Percentiles rank a stretch among this genome's conserved stretches.
These are phyloP conservation scores for Argyrosomus regius DNA, from an alignment of 2,797 vertebrate genomes.

Conservation along the genomic window DNA sequence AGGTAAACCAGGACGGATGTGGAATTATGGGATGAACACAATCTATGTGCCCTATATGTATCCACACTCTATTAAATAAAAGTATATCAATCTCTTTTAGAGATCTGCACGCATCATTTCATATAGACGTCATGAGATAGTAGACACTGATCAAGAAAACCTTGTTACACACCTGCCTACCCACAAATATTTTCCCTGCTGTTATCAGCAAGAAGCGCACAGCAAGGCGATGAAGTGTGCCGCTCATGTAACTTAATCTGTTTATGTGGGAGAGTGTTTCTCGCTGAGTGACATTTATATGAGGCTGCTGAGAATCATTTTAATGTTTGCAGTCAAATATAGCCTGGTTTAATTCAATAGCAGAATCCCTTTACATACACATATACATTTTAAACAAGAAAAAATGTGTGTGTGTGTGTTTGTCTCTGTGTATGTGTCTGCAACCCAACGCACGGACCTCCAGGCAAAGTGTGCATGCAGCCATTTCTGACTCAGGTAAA, in stretches of 20 bases:
- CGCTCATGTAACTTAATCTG: slow-evolving; percentile 24
- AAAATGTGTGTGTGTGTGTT: background rate
- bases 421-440: background rate
- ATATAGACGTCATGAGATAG: slow-evolving; percentile 22
- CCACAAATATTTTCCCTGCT: slow-evolving; percentile 39
- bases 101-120: slow-evolving; percentile 4
- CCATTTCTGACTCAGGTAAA: slow-evolving; percentile 46
- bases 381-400: background rate
- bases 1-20: slow-evolving; percentile 15
- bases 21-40: slow-evolving; percentile 33
- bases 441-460: background rate
- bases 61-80: slow-evolving; percentile 24
- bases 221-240: slow-evolving; percentile 33
- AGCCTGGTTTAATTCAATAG: slow-evolving; percentile 50
- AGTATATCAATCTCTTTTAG: background rate
- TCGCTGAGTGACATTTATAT: slow-evolving; percentile 36
- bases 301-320: slow-evolving; percentile 12
- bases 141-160: slow-evolving; percentile 47
- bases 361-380: background rate
- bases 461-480: slow-evolving; percentile 6
- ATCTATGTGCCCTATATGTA: slow-evolving; percentile 7
- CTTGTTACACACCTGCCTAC: slow-evolving; percentile 56
- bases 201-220: slow-evolving; percentile 31
- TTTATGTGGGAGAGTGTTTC: slow-evolving; percentile 19
- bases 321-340: slow-evolving; percentile 22